Conservation (phyloP, 2,113 vertebrate species). For the Cnemophilus loriae region DNA sequence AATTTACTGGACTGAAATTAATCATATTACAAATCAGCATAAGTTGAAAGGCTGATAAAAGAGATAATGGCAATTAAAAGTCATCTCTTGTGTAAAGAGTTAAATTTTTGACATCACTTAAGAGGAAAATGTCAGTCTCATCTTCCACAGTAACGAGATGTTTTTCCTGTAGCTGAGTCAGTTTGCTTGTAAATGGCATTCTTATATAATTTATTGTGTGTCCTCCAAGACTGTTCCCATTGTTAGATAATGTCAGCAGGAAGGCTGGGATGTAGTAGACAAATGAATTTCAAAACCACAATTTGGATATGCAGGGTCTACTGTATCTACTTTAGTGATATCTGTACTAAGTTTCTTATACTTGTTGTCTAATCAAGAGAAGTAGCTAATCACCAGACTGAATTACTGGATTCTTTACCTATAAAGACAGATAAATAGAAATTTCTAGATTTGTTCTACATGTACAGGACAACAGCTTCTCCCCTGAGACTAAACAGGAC, state of each 20-base stretch:
- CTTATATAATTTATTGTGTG: neutral
- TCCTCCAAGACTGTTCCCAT: neutral
- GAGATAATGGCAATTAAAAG: neutral
- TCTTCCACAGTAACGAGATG: neutral
- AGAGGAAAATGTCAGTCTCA: neutral
- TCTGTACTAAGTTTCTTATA: neutral
- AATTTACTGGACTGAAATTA: neutral
- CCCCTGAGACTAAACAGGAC: neutral
- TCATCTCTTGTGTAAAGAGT: neutral
- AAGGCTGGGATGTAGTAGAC: neutral
- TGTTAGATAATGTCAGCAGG: neutral
- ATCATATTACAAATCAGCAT: neutral
- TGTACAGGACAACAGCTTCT: neutral
- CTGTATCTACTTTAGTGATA: neutral
- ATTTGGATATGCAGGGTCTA: neutral
- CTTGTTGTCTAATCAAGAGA: neutral
- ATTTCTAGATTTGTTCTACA: neutral
- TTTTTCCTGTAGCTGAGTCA: neutral
- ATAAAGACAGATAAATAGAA: neutral
- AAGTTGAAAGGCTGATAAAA: neutral
- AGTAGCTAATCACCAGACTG: neutral
- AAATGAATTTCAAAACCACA: neutral
- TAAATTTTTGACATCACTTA: neutral
- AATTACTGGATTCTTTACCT: neutral
- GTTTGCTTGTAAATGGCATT: neutral